Evolutionary conservation across 1,140 invertebrate genomes (phyloP).

Genomic region (Drosophila neocordata): DNA sequence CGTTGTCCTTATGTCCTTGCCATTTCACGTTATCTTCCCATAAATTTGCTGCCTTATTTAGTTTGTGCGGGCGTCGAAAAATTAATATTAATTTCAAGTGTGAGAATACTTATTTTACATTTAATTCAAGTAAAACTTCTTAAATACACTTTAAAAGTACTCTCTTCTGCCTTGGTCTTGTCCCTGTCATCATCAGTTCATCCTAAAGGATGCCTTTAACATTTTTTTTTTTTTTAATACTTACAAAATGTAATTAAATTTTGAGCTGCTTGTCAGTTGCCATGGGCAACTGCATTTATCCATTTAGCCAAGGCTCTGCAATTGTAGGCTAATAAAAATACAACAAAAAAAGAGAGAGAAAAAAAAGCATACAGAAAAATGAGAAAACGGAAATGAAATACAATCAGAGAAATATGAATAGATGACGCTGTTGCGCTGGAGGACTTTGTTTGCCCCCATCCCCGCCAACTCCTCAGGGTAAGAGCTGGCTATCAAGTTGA

Average conservation of each 20-base stretch:
- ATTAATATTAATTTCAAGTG: constrained; percentile 27
- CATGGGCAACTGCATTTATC: constrained; percentile 19
- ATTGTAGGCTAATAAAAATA: constrained; percentile 13
- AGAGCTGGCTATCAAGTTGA: background rate
- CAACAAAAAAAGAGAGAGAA: background rate
- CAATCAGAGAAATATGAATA: background rate
- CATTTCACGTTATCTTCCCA: constrained; percentile 13
- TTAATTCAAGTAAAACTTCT: background rate
- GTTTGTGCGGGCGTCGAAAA: constrained; percentile 12
- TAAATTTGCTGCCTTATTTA: constrained; percentile 22
- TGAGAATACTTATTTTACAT: constrained; percentile 3
- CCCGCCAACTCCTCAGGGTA: background rate
- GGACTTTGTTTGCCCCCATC: too few species aligned
- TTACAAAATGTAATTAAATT: constrained; percentile 23
- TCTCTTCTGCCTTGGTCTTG: background rate
- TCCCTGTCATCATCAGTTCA: background rate
- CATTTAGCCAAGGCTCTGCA: constrained; percentile 13
- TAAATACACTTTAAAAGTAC: constrained; percentile 1
- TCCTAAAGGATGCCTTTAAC: constrained; percentile 1
- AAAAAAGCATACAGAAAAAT: background rate
- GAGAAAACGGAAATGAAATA: constrained; percentile 6
- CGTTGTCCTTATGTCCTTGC: constrained; percentile 10
- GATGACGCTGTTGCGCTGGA: background rate
- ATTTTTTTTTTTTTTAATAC: constrained; percentile 15
- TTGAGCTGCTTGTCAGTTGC: constrained; percentile 23